Percentiles rank a stretch among this genome's conserved stretches.
phyloP scores from a whole-genome alignment of 2,888 invertebrate species.

The Taenaris catops region DNA sequence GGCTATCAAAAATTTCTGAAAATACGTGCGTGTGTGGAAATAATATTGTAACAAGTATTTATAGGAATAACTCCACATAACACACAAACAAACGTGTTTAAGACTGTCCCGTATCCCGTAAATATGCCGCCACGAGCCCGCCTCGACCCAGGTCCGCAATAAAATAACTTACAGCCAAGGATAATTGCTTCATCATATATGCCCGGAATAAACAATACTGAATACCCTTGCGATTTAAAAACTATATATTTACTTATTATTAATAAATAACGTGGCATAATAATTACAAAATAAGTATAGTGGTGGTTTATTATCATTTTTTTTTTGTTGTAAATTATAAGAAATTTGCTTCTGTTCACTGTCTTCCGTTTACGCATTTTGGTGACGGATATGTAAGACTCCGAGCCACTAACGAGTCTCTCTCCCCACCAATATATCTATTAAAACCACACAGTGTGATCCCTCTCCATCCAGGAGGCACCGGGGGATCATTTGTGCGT shows the following conservation, averaged over 20 bases:
- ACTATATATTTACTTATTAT: background rate
- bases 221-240: conserved; percentile 24
- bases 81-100: conserved; percentile 23
- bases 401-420: no score
- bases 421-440: no score
- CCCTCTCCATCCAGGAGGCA: no score
- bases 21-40: conserved; percentile 5
- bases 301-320: conserved; percentile 3
- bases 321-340: conserved; percentile 1
- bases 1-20: no score
- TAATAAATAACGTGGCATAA: conserved; percentile 7
- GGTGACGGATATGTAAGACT: no score
- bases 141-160: conserved; percentile 32
- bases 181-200: conserved; percentile 40
- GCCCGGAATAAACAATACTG: conserved; percentile 30
- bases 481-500: no score
- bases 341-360: no score
- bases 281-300: no score
- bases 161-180: conserved; percentile 39
- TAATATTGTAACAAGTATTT: conserved; percentile 11
- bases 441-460: no score
- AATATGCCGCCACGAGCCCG: conserved; percentile 31
- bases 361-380: no score
- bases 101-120: conserved; percentile 32
- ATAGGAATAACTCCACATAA: conserved; percentile 12